Evolutionary conservation across 2,888 invertebrate genomes (phyloP), one percentile per base, ranked within the genome.

Genomic region (Achlya flavicornis): DNA sequence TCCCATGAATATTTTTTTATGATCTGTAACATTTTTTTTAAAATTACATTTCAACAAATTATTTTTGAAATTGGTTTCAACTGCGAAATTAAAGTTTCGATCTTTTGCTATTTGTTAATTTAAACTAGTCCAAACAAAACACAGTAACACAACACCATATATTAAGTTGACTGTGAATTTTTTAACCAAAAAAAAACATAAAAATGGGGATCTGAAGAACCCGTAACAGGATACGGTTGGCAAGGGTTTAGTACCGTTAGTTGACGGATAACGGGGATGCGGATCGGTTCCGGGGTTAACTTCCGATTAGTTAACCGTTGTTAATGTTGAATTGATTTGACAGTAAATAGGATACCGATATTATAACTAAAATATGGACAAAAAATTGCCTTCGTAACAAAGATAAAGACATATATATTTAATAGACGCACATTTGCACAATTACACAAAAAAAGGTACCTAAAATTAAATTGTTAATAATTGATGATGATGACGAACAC

Each of bases 191-290:
- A 75, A 74, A 77, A 74, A 76, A 68, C 65, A 67, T 74, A 74
- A 75, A 73, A 76, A 71, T 63, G 66, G 71, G 73, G 68, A 64
- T 64, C 68, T 68, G 64, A 64, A 71, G 86, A 16, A 1, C 11
- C 58, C 35, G 58, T 83, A 88, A 87, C 78, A 64, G 78, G 79
- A 89, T 78, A 81, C 79, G 72, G 71, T 67, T 70, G 58, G 77
- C 76, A 84, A 87, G 86, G 87, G 86, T 86, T 86, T 77, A 64
- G 63, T 74, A 77, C 87, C 87, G 88, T 86, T 88, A 86, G 19
- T 53, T 19, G 10, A 19, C 19, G 53, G 16, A 19, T 53, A 64
- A 61, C 33, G 71, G 75, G 67, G 75, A 73, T 73, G 48, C 65
- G 71, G 71, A 73, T 75, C 73, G 78, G 84, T 89, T 88, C 88